Base-by-base conservation (phyloP, 2,797 vertebrate species). In the Thamnophis elegans region DNA sequence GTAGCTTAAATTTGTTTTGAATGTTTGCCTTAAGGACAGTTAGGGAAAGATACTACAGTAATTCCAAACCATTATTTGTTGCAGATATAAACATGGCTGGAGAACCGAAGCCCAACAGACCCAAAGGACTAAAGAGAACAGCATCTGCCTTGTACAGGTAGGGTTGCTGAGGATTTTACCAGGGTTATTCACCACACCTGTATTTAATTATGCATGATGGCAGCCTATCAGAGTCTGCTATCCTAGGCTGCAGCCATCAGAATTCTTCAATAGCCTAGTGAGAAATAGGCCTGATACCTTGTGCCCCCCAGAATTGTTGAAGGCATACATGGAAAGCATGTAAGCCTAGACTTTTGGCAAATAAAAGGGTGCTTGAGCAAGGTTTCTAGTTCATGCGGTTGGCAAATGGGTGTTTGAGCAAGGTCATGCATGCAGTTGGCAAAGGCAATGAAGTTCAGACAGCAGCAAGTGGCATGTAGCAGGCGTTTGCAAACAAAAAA, bases 61-160 rank as follows among this genome's bases (percentile, higher is more conserved):
- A 94, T 95, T 90, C 89, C 94, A 78, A 0, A 0, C 96, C 78
- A 92, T 95, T 14, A 5, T 93, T 96, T 85, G 4, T 94, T 92
- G 93, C 97, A 99, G 99, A 99, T 95, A 98, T 99, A 97, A 99
- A 99, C 97, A 99, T 99, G 99, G 99, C 99, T 0, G 99, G 99
- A 95, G 99, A 99, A 93, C 99, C 99, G 32, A 99, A 98, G 93
- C 99, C 99, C 42, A 98, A 98, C 96, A 98, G 98, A 97, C 97
- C 98, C 56, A 99, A 99, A 96, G 98, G 97, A 62, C 97, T 99
- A 96, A 99, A 99, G 98, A 97, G 99, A 95, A 98, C 98, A 32
- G 98, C 98, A 36, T 98, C 98, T 13, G 96, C 98, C 1, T 97
- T 99, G 85, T 99, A 99, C 98, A 99, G 98, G 99, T 99, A 97